These are phyloP conservation scores for Apostichopus parvimensis DNA, from an alignment of 35 echinoderm and acorn worm species.

Conservation along the genomic window DNA sequence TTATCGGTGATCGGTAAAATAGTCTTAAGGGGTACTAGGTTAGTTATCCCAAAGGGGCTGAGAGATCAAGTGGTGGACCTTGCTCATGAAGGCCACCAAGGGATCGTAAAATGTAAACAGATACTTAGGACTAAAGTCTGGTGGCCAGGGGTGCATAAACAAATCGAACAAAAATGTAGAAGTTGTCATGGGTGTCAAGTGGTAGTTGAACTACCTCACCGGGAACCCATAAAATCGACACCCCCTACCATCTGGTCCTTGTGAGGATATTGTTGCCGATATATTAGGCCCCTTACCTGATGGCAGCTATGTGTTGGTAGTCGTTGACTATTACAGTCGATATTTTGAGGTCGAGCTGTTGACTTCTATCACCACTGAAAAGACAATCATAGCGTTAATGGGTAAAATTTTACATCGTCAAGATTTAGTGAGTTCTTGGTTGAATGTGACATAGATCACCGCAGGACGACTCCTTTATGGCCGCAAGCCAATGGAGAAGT, in stretches of 20 bases:
- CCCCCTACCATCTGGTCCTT: conserved; percentile 43
- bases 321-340: conserved; percentile 73
- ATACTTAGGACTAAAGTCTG: conserved; percentile 38
- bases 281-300: conserved; percentile 66
- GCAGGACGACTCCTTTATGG: background rate
- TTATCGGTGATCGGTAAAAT: background rate
- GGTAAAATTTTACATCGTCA: background rate
- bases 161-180: too few species aligned
- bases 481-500: background rate
- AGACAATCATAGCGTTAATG: conserved; percentile 3
- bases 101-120: conserved; percentile 38
- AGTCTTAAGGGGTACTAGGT: conserved; percentile 2
- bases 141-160: conserved; percentile 53
- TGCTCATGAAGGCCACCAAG: conserved; percentile 66
- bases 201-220: background rate
- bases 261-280: conserved; percentile 56
- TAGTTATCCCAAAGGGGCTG: conserved; percentile 44
- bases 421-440: background rate
- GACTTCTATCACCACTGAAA: background rate
- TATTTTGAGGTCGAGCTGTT: conserved; percentile 58
- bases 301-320: conserved; percentile 61
- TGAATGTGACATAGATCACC: background rate
- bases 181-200: conserved; percentile 9
- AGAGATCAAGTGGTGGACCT: conserved; percentile 7
- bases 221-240: conserved; percentile 50